A percentile compares a stretch with the other conserved stretches of the same genome.
phyloP scores from a whole-genome alignment of 2,888 invertebrate genomes.

The Xanthorhoe designata region DNA sequence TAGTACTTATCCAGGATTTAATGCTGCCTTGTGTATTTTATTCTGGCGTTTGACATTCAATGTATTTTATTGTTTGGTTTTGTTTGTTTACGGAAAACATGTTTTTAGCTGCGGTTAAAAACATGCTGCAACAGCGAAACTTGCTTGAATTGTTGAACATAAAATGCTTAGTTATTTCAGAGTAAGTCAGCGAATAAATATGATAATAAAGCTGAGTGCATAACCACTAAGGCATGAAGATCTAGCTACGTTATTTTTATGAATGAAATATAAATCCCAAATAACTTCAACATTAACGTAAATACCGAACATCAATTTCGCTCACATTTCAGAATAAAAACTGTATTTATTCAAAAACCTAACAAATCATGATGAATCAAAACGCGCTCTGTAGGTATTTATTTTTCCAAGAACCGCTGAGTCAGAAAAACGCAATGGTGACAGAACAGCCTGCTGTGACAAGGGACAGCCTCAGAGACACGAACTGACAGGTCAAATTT shows the following conservation, averaged over 20 bases:
- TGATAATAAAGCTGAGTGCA: not conserved
- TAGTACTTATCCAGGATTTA: constrained; percentile 3
- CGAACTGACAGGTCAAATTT: constrained; percentile 65
- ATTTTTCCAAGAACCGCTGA: constrained; percentile 52
- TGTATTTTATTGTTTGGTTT: not conserved
- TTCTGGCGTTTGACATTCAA: not conserved
- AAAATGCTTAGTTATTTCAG: not conserved
- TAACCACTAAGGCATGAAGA: not conserved
- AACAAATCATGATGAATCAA: constrained; percentile 18
- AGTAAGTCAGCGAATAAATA: not conserved
- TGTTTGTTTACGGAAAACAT: not conserved
- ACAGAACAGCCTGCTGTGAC: constrained; percentile 58
- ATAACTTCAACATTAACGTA: not conserved
- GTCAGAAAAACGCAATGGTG: constrained; percentile 58
- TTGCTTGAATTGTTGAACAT: not conserved
- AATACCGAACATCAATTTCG: not conserved
- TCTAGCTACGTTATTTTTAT: not conserved
- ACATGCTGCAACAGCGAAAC: not conserved
- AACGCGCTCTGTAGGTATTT: constrained; percentile 15
- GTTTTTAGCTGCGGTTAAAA: not conserved
- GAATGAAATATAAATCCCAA: not conserved
- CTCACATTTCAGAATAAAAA: constrained; percentile 4
- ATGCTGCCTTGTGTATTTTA: constrained; percentile 3
- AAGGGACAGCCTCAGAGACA: constrained; percentile 58
- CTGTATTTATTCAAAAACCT: constrained; percentile 5